Conservation (phyloP, 2,113 vertebrate genomes). For the Atrichornis clamosus region DNA sequence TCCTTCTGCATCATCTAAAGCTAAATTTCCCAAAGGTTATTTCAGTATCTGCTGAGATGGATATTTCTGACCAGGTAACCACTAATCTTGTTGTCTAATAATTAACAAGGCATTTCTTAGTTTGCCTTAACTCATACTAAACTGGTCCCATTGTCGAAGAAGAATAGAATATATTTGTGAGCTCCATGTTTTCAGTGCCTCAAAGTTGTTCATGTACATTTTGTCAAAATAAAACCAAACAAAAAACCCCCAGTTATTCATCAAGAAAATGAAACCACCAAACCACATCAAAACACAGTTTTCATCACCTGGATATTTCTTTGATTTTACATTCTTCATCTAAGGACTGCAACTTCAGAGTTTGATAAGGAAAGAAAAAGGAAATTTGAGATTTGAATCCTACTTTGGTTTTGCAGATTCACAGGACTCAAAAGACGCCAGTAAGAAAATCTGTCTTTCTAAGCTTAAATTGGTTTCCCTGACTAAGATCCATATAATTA, state of each 20-base stretch:
- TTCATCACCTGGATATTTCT: not conserved
- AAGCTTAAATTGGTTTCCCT: not conserved
- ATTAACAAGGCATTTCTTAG: not conserved
- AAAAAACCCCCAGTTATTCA: too few relatives aligned
- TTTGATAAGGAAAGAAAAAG: not conserved
- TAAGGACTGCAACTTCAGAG: not conserved
- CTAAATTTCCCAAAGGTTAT: not conserved
- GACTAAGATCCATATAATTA: not conserved
- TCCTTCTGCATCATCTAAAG: not conserved
- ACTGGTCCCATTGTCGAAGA: not conserved
- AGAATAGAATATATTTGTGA: not conserved
- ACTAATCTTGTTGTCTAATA: not conserved
- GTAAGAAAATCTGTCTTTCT: not conserved
- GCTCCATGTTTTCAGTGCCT: not conserved
- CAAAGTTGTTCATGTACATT: not conserved
- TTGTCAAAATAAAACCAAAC: not conserved
- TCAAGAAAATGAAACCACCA: not conserved
- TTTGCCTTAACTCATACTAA: not conserved
- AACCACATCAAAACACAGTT: not conserved
- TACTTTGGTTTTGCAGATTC: not conserved
- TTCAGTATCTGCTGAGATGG: not conserved
- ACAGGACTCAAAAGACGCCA: not conserved
- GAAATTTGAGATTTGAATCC: not conserved
- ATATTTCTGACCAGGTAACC: not conserved
- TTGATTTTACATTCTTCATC: not conserved